These are phyloP conservation scores for Megalurothrips usitatus DNA, from an alignment of 2,888 invertebrate species.

Conservation along the genomic window DNA sequence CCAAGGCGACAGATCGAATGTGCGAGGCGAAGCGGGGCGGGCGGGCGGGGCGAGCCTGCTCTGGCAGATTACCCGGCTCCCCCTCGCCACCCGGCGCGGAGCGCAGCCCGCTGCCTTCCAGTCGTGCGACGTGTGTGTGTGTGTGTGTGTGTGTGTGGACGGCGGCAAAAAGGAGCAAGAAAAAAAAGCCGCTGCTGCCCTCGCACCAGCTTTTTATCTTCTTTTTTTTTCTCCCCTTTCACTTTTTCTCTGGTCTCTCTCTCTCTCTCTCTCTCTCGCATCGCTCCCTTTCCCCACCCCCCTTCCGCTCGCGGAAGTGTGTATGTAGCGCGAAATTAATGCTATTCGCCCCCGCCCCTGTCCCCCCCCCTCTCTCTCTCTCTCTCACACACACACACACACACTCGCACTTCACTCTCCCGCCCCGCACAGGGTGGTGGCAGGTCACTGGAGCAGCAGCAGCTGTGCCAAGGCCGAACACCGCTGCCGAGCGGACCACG, in stretches of 20 bases:
- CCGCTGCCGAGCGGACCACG: not conserved
- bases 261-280: not conserved
- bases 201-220: not conserved
- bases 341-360: not conserved
- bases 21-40: no score
- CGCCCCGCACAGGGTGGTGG: not conserved
- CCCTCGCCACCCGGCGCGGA: no score
- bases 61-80: not conserved
- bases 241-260: not conserved
- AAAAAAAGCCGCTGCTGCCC: no score
- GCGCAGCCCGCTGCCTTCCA: no score
- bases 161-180: no score
- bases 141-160: no score
- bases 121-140: no score
- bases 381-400: not conserved
- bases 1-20: not conserved
- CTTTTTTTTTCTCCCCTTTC: not conserved
- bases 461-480: not conserved
- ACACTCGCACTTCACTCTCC: not conserved
- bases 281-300: no score
- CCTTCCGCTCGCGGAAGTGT: constrained; percentile 1
- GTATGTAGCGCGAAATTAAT: constrained; percentile 24
- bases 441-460: not conserved
- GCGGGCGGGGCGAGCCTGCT: not conserved
- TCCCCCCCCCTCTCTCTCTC: not conserved